Percentiles rank a stretch among this genome's conserved stretches.
Conservation (phyloP, 2,113 vertebrate species). For the Campylomormyrus tamandua region DNA sequence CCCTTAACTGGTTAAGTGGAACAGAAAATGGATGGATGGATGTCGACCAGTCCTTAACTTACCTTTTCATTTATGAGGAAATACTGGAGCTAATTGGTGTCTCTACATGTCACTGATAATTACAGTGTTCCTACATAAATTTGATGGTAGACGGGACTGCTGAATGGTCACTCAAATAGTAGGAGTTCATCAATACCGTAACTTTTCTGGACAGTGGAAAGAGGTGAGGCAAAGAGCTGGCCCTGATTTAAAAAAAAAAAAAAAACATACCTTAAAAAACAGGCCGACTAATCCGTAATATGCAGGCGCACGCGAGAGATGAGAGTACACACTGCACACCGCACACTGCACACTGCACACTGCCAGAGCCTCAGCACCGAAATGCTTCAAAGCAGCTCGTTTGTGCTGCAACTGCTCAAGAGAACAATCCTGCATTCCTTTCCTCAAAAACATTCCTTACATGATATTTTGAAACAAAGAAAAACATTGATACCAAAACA, state of each 20-base stretch:
- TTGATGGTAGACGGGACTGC: neutral
- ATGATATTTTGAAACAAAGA: conserved; percentile 9
- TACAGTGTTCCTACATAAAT: neutral
- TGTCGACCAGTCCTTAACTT: neutral
- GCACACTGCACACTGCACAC: neutral
- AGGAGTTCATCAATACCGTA: neutral
- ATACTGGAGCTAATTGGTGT: neutral
- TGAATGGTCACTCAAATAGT: neutral
- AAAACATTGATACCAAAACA: neutral
- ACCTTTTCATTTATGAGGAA: neutral
- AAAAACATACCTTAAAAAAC: neutral
- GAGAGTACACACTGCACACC: too few species aligned
- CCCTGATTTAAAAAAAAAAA: neutral
- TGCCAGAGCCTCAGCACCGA: conserved; percentile 11
- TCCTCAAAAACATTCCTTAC: conserved; percentile 22
- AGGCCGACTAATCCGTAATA: neutral
- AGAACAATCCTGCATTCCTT: conserved; percentile 16
- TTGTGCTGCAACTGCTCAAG: neutral
- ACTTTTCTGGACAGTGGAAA: neutral
- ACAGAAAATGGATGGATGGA: neutral
- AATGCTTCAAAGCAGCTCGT: neutral
- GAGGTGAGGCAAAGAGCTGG: neutral
- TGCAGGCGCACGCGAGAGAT: neutral
- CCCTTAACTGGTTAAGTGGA: neutral
- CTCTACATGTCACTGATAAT: neutral